These are phyloP conservation scores for Actinostola sp. DNA, from an alignment of 92 coral and sea anemone species.

Conservation along the genomic window DNA sequence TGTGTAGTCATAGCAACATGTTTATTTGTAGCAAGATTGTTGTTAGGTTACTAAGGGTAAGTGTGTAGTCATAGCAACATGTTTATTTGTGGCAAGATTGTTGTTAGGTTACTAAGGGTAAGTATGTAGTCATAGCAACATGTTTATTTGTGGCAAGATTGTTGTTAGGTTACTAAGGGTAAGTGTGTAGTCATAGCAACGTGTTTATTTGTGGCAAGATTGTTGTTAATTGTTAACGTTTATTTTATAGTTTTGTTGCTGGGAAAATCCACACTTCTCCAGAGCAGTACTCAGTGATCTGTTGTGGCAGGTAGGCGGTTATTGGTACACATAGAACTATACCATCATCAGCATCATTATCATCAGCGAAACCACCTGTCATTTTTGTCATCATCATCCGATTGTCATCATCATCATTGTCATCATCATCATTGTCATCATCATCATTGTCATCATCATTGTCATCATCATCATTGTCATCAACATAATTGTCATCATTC, in stretches of 20 bases:
- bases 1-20: background rate
- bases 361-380: background rate
- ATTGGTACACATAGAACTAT: no score
- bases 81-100: background rate
- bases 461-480: background rate
- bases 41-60: no score
- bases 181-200: background rate
- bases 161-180: no score
- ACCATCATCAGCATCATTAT: no score
- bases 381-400: background rate
- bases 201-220: background rate
- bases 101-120: no score
- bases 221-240: background rate
- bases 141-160: background rate
- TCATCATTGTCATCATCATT: slow-evolving; percentile 1
- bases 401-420: background rate
- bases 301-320: slow-evolving; percentile 85
- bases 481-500: background rate
- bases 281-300: slow-evolving; percentile 87
- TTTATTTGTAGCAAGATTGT: background rate
- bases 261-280: slow-evolving; percentile 99
- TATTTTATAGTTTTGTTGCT: slow-evolving; percentile 83
- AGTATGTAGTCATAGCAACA: background rate
- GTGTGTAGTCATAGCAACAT: background rate
- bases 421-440: background rate